Percentiles rank a stretch among this genome's conserved stretches.
Conservation (phyloP, 2,113 vertebrate genomes). For the Macquaria australasica region DNA sequence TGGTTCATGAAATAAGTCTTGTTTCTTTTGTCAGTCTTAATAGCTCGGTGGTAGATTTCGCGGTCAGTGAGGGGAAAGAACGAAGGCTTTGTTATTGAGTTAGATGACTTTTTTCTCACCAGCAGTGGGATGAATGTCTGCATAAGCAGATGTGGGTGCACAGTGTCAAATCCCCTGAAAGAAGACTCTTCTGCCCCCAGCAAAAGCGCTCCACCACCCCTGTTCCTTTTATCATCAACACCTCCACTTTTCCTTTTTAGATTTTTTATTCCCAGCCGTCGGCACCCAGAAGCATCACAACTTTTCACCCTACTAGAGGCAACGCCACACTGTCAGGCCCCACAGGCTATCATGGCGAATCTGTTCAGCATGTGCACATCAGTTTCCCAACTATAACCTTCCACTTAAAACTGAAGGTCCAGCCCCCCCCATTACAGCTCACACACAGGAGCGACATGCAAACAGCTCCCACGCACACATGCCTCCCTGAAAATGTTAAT, state of each 20-base stretch:
- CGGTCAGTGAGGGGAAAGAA: slow-evolving; percentile 18
- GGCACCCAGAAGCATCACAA: slow-evolving; percentile 1
- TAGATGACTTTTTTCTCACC: not conserved
- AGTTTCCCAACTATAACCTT: slow-evolving; percentile 4
- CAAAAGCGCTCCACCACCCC: slow-evolving; percentile 13
- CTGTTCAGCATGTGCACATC: slow-evolving; percentile 1
- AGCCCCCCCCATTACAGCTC: not conserved
- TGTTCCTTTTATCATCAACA: slow-evolving; percentile 35
- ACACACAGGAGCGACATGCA: not conserved
- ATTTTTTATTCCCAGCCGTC: slow-evolving; percentile 39
- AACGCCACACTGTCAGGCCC: slow-evolving; percentile 21
- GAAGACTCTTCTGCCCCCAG: slow-evolving; percentile 21
- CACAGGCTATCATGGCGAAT: slow-evolving; percentile 11
- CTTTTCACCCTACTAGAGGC: slow-evolving; percentile 27
- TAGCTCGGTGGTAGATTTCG: not conserved
- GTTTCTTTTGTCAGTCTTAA: slow-evolving; percentile 19
- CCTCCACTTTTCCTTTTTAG: not conserved
- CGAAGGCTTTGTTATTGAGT: slow-evolving; percentile 38
- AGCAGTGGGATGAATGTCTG: slow-evolving; percentile 14
- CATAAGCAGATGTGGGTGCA: slow-evolving; percentile 47
- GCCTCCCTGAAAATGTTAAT: slow-evolving; percentile 16
- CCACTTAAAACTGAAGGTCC: slow-evolving; percentile 15
- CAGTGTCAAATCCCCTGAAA: slow-evolving; percentile 41
- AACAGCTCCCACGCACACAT: slow-evolving; percentile 13
- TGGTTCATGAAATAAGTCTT: slow-evolving; percentile 19